Conservation (phyloP, 2,888 invertebrate species). For the Aphodius granarius region DNA sequence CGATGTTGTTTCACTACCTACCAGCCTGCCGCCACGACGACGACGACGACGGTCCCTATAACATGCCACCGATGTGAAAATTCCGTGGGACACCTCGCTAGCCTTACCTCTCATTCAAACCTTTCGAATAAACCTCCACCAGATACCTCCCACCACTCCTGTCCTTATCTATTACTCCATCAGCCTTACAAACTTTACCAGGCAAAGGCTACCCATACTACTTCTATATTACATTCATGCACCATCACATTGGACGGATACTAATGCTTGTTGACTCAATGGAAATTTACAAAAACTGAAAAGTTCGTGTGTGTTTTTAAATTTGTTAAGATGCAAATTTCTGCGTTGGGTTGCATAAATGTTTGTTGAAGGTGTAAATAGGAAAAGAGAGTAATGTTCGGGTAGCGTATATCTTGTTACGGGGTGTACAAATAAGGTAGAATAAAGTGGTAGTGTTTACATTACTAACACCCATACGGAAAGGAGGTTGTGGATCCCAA, state of each 20-base stretch:
- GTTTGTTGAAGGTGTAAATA: not conserved
- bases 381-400: not conserved
- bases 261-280: not conserved
- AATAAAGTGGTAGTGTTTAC: slow-evolving; percentile 42
- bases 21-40: slow-evolving; percentile 1
- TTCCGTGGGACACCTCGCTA: not conserved
- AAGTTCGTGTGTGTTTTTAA: too few species aligned
- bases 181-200: not conserved
- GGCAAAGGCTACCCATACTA: not conserved
- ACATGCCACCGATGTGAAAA: slow-evolving; percentile 1
- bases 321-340: not conserved
- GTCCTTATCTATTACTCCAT: not conserved
- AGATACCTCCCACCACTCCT: not conserved
- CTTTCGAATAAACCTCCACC: not conserved
- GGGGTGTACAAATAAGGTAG: not conserved
- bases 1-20: slow-evolving; percentile 40
- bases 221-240: not conserved
- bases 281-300: too few species aligned
- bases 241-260: not conserved
- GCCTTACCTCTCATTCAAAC: not conserved
- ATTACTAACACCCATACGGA: slow-evolving; percentile 40
- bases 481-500: slow-evolving; percentile 23
- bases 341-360: not conserved
- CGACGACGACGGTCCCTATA: slow-evolving; percentile 1
- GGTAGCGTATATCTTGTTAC: not conserved